Percentiles rank a stretch among this genome's conserved stretches.
Evolutionary conservation across 2,888 invertebrate species (phyloP).

Genomic region (Tachina lurida): DNA sequence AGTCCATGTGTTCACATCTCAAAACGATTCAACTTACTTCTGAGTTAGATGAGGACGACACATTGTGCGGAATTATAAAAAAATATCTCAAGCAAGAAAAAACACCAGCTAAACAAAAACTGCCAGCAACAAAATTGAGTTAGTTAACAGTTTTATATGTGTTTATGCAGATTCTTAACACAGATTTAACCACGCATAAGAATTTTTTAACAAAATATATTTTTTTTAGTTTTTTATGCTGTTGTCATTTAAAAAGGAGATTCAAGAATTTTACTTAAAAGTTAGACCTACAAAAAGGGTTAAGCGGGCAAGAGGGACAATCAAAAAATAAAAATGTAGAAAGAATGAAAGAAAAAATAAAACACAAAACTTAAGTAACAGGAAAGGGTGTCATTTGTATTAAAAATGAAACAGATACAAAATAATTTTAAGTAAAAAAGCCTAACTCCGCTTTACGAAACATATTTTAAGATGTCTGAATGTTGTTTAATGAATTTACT

Average conservation of each 20-base stretch:
- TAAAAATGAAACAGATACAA: slow-evolving; percentile 51
- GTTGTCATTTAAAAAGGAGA: slow-evolving; percentile 43
- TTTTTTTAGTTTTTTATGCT: slow-evolving; percentile 16
- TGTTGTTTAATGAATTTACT: too few species aligned
- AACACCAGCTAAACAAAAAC: slow-evolving; percentile 73
- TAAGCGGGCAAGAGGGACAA: slow-evolving; percentile 12
- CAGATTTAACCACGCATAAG: slow-evolving; percentile 71
- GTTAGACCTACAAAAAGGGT: slow-evolving; percentile 9
- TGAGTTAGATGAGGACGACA: slow-evolving; percentile 68
- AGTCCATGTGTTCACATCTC: slow-evolving; percentile 68
- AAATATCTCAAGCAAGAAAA: background rate
- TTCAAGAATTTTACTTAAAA: slow-evolving; percentile 19
- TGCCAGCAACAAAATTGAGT: slow-evolving; percentile 83
- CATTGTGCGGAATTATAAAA: slow-evolving; percentile 35
- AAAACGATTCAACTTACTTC: slow-evolving; percentile 61
- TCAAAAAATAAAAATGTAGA: slow-evolving; percentile 25
- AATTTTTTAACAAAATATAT: slow-evolving; percentile 67
- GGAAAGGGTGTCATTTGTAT: slow-evolving; percentile 69
- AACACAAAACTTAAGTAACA: slow-evolving; percentile 47
- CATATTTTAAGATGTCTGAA: background rate
- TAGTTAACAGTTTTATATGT: slow-evolving; percentile 83
- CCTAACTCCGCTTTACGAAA: slow-evolving; percentile 32
- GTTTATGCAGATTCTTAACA: slow-evolving; percentile 78
- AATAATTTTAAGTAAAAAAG: slow-evolving; percentile 23
- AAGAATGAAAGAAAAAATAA: slow-evolving; percentile 22